Evolutionary conservation across 2,113 vertebrate genomes (phyloP), one percentile per base, ranked within the genome.

Genomic region (Elachura formosa): DNA sequence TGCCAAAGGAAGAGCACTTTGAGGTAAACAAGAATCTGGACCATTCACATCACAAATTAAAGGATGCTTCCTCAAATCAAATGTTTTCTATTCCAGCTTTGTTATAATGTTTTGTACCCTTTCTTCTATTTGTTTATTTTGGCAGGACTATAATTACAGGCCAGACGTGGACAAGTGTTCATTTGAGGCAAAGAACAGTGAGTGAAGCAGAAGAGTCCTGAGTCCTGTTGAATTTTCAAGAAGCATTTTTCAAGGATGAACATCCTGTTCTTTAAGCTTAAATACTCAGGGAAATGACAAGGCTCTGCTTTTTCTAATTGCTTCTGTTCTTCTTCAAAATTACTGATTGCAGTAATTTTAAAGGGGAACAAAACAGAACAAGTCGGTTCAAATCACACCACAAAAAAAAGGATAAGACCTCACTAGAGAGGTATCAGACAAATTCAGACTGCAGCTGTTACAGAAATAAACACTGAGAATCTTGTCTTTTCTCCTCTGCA

Each of bases 81-180:
- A 69, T 46, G 9, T 11, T 94, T 83, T 89, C 46, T 79, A 11
- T 45, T 91, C 15, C 31, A 73, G 19, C 6, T 89, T 88, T 86
- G 17, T 23, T 54, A 74, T 16, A 89, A 43, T 19, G 12, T 89
- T 93, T 83, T 49, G 6, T 80, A 77, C 3, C 43, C 9, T 62
- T 46, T 41, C 26, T 96, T 94, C 54, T 68, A 55, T 85, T 73
- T 69, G 15, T 93, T 93, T 89, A 29, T 83, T 93, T 87, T 68
- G 34, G 5, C 38, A 83, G 46, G 54, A 79, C 38, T 73, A 61
- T 76, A 84, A 89, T 79, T 82, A 87, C 63, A 83, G 52, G 38
- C 51, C 71, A 85, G 54, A 23, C 28, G 24, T n/a, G 26, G 67
- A 55, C 69, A 84, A 49, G 22, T 76, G 21, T 26, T 95, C 41